A percentile compares a stretch with the other conserved stretches of the same genome.
phyloP scores from a whole-genome alignment of 2,797 vertebrate genomes.

The Manis pentadactyla region DNA sequence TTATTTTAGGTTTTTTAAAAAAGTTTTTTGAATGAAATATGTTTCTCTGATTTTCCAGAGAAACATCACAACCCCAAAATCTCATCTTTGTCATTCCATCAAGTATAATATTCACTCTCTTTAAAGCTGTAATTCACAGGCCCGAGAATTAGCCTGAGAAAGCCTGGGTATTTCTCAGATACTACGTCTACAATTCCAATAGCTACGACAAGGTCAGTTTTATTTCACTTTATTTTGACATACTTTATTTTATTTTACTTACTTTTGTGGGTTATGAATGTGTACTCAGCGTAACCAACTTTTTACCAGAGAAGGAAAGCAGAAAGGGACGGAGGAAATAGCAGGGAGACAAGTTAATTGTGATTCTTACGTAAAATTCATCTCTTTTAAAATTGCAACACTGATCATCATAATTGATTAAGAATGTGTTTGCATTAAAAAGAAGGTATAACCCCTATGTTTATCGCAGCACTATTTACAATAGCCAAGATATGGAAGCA shows the following conservation, averaged over 20 bases:
- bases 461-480: too few species aligned
- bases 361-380: not conserved
- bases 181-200: not conserved
- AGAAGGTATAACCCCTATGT: too few species aligned
- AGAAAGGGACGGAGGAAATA: not conserved
- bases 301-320: not conserved
- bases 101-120: not conserved
- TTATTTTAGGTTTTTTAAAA: not conserved
- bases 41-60: not conserved
- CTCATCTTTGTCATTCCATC: not conserved
- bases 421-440: too few species aligned
- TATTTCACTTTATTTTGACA: not conserved
- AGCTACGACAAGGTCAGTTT: not conserved
- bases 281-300: too few species aligned
- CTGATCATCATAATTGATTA: not conserved
- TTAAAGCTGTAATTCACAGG: not conserved
- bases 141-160: not conserved
- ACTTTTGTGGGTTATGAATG: not conserved
- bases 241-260: not conserved
- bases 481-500: too few species aligned
- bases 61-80: not conserved
- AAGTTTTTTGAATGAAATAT: not conserved
- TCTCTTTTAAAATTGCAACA: not conserved
- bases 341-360: not conserved
- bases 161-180: not conserved